phyloP scores from a whole-genome alignment of 1,140 invertebrate species.

The Heliconius eleuchia region DNA sequence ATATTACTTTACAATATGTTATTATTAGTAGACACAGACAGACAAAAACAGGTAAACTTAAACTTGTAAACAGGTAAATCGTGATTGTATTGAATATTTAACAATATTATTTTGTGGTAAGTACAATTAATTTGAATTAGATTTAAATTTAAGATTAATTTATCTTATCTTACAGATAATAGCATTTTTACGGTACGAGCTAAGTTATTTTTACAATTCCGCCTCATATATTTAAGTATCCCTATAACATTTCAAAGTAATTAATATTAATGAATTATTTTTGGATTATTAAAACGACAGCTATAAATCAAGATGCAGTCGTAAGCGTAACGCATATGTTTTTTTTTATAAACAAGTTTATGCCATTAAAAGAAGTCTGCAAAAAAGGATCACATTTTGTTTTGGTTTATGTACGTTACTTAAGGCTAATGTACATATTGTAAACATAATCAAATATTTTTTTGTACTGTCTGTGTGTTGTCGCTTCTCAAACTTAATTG shows the following conservation, averaged over 20 bases:
- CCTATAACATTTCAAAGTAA: not conserved
- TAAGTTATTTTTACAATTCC: not conserved
- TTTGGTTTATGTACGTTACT: not conserved
- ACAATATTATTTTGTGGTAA: too few species aligned
- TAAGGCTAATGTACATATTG: not conserved
- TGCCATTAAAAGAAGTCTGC: not conserved
- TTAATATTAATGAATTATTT: conserved; percentile 6
- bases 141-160: not conserved
- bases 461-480: not conserved
- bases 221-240: not conserved
- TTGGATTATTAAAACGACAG: conserved; percentile 1
- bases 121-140: not conserved
- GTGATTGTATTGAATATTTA: too few species aligned
- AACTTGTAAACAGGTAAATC: too few species aligned
- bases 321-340: conserved; percentile 1
- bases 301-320: conserved; percentile 6
- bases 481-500: too few species aligned
- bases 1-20: too few species aligned
- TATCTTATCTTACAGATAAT: conserved; percentile 4
- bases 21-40: too few species aligned
- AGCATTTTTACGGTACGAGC: not conserved
- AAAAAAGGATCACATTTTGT: not conserved
- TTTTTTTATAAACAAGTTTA: not conserved
- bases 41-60: too few species aligned
- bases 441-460: not conserved